These are phyloP conservation scores for Pachyrhynchus sulphureomaculatus DNA, from an alignment of 1,140 invertebrate species.

Conservation along the genomic window DNA sequence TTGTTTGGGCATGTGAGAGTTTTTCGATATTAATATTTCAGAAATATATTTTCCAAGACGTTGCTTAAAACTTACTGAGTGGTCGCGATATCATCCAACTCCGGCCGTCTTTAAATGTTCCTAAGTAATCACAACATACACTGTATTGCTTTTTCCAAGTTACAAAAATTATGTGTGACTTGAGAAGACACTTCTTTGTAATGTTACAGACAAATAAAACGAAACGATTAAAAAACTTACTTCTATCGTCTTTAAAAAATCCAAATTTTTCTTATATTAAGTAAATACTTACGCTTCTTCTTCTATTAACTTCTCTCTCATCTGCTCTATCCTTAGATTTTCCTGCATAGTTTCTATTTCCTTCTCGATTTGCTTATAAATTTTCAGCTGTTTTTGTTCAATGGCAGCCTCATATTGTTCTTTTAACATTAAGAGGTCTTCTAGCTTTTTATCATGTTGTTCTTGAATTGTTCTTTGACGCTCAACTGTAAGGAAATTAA, in stretches of 20 bases:
- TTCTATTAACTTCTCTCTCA: constrained; percentile 39
- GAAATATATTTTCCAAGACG: no score
- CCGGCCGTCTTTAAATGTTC: no score
- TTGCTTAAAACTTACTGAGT: no score
- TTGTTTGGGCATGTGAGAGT: no score
- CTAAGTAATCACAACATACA: no score
- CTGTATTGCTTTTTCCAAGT: no score
- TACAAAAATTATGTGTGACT: no score
- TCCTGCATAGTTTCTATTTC: constrained; percentile 39
- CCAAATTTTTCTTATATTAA: not conserved
- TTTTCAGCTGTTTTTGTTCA: constrained; percentile 39
- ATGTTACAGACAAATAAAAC: no score
- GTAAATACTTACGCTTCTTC: constrained; percentile 45
- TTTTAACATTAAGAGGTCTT: constrained; percentile 38
- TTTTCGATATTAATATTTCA: no score
- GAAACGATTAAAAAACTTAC: not conserved
- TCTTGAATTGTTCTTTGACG: constrained; percentile 34
- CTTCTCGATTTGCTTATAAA: constrained; percentile 35
- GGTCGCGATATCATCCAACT: no score
- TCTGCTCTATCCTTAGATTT: constrained; percentile 36
- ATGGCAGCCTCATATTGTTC: constrained; percentile 43
- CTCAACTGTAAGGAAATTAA: constrained; percentile 46
- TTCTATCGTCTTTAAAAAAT: not conserved
- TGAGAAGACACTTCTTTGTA: no score
- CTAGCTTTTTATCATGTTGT: constrained; percentile 38